Evolutionary conservation across 2,797 vertebrate genomes (phyloP).

Genomic region (Parauchenoglanis ngamensis): DNA sequence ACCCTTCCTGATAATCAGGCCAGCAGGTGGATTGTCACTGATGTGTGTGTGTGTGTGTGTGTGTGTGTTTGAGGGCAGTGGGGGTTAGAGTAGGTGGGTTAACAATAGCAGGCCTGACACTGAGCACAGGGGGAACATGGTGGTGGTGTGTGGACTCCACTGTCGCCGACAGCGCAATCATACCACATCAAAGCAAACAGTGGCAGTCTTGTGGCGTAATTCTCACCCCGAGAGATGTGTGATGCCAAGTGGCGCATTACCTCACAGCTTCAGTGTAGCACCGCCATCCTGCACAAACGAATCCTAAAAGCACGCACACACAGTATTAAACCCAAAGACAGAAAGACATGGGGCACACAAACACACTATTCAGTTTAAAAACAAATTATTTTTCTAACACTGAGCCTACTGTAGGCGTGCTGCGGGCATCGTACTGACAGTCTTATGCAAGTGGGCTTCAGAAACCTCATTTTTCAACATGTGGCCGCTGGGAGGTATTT

Average conservation of each 20-base stretch:
- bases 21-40: conserved; percentile 65
- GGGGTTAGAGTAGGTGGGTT: conserved; percentile 36
- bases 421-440: conserved; percentile 34
- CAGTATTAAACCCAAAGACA: conserved; percentile 30
- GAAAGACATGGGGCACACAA: background rate
- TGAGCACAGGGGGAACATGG: conserved; percentile 54
- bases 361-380: conserved; percentile 1
- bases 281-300: conserved; percentile 46
- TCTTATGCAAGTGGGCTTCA: conserved; percentile 41
- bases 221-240: conserved; percentile 71
- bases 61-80: conserved; percentile 10
- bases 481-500: conserved; percentile 52
- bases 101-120: conserved; percentile 44
- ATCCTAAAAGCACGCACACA: conserved; percentile 22
- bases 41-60: conserved; percentile 28
- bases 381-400: conserved; percentile 14
- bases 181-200: conserved; percentile 78
- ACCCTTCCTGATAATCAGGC: conserved; percentile 61
- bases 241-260: conserved; percentile 49
- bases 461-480: conserved; percentile 35
- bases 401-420: background rate
- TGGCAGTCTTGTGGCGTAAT: conserved; percentile 66
- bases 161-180: conserved; percentile 68
- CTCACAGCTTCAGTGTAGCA: conserved; percentile 59
- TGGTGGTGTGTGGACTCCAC: conserved; percentile 57